Conservation (phyloP, 2,797 vertebrate species). For the Paratrypauchen microcephalus region DNA sequence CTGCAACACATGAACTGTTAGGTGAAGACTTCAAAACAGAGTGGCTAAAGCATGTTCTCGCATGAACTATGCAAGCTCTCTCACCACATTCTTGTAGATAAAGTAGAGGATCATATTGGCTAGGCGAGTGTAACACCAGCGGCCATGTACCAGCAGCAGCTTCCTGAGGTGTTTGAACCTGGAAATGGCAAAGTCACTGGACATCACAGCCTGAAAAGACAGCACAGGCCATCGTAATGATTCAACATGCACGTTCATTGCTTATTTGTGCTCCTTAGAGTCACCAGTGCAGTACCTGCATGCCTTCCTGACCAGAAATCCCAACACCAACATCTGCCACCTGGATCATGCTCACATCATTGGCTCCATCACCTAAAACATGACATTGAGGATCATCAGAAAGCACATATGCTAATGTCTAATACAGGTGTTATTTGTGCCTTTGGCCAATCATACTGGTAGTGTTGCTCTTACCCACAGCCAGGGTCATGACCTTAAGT, state of each 20-base stretch:
- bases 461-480: slow-evolving; percentile 81
- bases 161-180: slow-evolving; percentile 89
- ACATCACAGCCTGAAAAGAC: slow-evolving; percentile 89
- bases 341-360: slow-evolving; percentile 98
- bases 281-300: slow-evolving; percentile 80
- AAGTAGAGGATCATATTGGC: slow-evolving; percentile 95
- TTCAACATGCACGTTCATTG: background rate
- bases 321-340: slow-evolving; percentile 90
- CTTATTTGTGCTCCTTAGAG: background rate
- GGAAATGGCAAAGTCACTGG: slow-evolving; percentile 94
- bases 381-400: background rate
- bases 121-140: slow-evolving; percentile 91
- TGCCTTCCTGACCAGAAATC: slow-evolving; percentile 94
- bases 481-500: slow-evolving; percentile 87
- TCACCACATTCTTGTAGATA: slow-evolving; percentile 97
- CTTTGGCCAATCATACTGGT: background rate
- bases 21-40: background rate
- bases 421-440: background rate
- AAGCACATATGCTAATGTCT: background rate
- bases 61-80: slow-evolving; percentile 31
- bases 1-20: slow-evolving; percentile 59
- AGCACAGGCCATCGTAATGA: background rate
- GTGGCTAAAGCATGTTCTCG: background rate
- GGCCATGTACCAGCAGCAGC: slow-evolving; percentile 92
- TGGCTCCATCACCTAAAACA: slow-evolving; percentile 91